phyloP scores from a whole-genome alignment of 2,888 invertebrate genomes.

The Scaptomyza caliginosa region DNA sequence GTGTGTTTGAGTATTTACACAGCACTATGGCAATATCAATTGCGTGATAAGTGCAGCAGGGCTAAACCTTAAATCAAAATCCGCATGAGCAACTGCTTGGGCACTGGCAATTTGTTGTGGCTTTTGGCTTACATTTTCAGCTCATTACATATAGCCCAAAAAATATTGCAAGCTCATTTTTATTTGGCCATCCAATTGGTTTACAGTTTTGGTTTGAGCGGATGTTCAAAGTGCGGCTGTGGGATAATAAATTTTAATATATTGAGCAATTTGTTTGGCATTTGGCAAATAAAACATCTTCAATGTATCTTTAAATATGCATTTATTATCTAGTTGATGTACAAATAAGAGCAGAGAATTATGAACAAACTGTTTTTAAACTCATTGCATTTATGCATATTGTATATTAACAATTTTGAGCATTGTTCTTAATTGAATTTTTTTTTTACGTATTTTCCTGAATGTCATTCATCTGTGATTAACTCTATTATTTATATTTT shows the following conservation, averaged over 20 bases:
- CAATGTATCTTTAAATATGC: no score
- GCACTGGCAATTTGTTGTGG: conserved; percentile 56
- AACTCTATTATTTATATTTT: background rate
- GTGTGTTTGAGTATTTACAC: conserved; percentile 21
- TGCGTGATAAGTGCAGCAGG: conserved; percentile 67
- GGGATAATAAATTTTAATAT: background rate
- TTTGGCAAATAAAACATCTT: background rate
- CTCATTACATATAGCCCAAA: conserved; percentile 28
- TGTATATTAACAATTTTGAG: background rate
- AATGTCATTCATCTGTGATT: background rate
- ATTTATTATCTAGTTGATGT: background rate
- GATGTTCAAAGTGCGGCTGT: background rate
- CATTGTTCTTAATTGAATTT: background rate
- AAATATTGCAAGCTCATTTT: conserved; percentile 40
- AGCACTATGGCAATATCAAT: conserved; percentile 58
- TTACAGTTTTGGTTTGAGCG: background rate
- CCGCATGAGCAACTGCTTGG: conserved; percentile 45
- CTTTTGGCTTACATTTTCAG: conserved; percentile 43
- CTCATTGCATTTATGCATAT: background rate
- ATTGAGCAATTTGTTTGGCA: conserved; percentile 2
- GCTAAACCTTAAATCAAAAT: conserved; percentile 64
- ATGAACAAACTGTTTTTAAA: background rate
- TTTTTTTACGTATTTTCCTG: background rate
- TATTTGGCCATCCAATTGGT: conserved; percentile 15
- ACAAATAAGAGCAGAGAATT: no score